These are phyloP conservation scores for Pogonocherus hispidulus DNA, from an alignment of 2,888 invertebrate species.

Conservation along the genomic window DNA sequence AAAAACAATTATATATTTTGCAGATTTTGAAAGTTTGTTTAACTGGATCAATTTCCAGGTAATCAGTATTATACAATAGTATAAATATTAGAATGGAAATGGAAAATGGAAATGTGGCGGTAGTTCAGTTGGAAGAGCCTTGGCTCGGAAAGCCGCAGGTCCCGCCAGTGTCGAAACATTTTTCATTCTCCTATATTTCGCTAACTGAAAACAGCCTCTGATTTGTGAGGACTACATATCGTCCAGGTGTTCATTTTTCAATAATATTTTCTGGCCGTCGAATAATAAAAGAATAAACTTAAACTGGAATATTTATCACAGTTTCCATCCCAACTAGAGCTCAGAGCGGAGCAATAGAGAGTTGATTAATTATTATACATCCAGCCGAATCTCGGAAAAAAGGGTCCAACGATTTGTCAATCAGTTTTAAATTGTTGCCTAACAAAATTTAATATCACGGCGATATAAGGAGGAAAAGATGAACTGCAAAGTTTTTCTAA, in stretches of 20 bases:
- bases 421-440: not conserved
- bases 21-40: no score
- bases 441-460: slow-evolving; percentile 1
- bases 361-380: slow-evolving; percentile 1
- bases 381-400: not conserved
- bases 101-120: no score
- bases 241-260: not conserved
- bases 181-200: no score
- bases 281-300: no score
- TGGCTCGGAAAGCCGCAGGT: no score
- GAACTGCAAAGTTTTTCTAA: slow-evolving; percentile 3
- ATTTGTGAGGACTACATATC: not conserved
- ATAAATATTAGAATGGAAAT: no score
- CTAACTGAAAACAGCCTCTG: not conserved
- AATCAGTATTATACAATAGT: no score
- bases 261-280: not conserved
- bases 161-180: no score
- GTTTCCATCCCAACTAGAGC: not conserved
- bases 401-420: not conserved
- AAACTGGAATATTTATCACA: not conserved
- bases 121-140: no score
- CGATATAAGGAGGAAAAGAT: not conserved
- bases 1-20: no score
- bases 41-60: no score
- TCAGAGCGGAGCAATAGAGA: not conserved